Evolutionary conservation across 2,888 invertebrate species (phyloP).

Genomic region (Rutpela maculata): DNA sequence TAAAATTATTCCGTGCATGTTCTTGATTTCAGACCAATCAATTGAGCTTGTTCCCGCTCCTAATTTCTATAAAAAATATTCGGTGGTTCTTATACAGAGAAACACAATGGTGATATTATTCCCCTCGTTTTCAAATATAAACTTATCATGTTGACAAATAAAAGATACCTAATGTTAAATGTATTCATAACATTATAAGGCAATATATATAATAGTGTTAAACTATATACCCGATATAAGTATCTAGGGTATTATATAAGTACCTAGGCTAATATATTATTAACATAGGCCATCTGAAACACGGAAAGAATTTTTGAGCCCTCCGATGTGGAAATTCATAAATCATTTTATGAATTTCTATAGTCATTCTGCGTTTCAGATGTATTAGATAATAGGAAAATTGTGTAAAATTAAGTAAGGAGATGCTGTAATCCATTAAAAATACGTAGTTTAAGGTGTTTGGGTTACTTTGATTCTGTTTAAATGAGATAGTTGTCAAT

Average conservation of each 20-base stretch:
- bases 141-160: background rate
- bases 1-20: background rate
- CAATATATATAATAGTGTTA: slow-evolving; percentile 17
- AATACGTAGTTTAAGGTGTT: slow-evolving; percentile 7
- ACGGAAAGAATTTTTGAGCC: slow-evolving; percentile 34
- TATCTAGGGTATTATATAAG: slow-evolving; percentile 17
- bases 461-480: background rate
- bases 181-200: slow-evolving; percentile 17
- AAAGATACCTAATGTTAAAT: slow-evolving; percentile 1
- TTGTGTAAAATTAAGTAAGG: slow-evolving; percentile 13
- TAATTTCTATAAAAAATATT: slow-evolving; percentile 11
- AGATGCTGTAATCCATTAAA: slow-evolving; percentile 8
- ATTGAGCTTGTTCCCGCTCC: background rate
- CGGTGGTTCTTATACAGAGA: slow-evolving; percentile 4
- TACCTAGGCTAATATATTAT: slow-evolving; percentile 34
- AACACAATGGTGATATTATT: background rate
- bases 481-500: no score
- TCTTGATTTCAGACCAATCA: background rate
- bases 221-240: slow-evolving; percentile 28
- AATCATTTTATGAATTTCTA: slow-evolving; percentile 36
- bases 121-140: background rate
- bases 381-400: slow-evolving; percentile 9
- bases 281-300: slow-evolving; percentile 32
- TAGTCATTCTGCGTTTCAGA: slow-evolving; percentile 31
- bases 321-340: slow-evolving; percentile 38